phyloP scores from a whole-genome alignment of 64 coral and sea anemone genomes.

The Catalaphyllia jardinei region DNA sequence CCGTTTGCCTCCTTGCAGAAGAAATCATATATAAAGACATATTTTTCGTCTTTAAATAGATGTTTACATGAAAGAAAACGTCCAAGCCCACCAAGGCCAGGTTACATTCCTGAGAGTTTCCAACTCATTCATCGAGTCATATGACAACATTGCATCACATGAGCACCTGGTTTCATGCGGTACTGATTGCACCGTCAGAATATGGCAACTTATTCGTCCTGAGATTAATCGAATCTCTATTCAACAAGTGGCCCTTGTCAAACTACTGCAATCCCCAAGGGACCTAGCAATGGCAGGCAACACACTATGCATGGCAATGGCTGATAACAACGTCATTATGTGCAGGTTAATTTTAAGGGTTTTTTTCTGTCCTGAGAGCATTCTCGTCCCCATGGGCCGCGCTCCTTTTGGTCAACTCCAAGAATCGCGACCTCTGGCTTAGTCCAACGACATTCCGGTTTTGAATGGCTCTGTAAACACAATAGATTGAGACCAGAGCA shows the following conservation, averaged over 20 bases:
- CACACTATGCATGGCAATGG: slow-evolving; percentile 78
- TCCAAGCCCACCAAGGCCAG: slow-evolving; percentile 93
- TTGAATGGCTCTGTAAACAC: too few relatives aligned
- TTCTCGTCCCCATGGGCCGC: too few relatives aligned
- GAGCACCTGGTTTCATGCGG: slow-evolving; percentile 86
- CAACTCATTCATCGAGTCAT: slow-evolving; percentile 9
- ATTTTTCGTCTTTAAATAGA: slow-evolving; percentile 21
- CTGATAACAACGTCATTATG: slow-evolving; percentile 74
- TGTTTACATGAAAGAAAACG: slow-evolving; percentile 72
- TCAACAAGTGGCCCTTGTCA: slow-evolving; percentile 61
- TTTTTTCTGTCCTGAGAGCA: background rate
- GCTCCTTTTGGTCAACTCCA: too few relatives aligned
- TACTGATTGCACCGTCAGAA: slow-evolving; percentile 65
- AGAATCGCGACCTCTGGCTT: too few relatives aligned
- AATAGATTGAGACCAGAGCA: too few relatives aligned
- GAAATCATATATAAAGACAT: background rate
- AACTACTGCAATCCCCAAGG: slow-evolving; percentile 59
- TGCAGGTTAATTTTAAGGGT: slow-evolving; percentile 49
- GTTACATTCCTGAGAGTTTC: slow-evolving; percentile 73
- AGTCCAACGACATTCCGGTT: too few relatives aligned
- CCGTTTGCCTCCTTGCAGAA: background rate
- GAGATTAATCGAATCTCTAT: slow-evolving; percentile 40
- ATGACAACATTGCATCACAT: slow-evolving; percentile 47
- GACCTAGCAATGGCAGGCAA: slow-evolving; percentile 82
- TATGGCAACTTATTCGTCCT: slow-evolving; percentile 73